These are phyloP conservation scores for Graptemys geographica DNA, from an alignment of 2,797 vertebrate genomes.

Conservation along the genomic window DNA sequence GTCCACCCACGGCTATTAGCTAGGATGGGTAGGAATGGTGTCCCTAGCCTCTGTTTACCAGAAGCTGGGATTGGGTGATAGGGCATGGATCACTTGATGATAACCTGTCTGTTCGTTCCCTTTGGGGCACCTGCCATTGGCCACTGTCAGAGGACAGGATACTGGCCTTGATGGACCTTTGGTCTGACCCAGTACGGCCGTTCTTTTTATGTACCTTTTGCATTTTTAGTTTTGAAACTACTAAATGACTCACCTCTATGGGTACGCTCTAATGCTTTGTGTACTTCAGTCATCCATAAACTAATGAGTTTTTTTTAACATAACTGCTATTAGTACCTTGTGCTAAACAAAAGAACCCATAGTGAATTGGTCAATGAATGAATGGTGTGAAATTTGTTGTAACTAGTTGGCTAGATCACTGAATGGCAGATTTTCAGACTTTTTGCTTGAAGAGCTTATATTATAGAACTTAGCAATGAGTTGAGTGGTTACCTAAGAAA, in stretches of 20 bases:
- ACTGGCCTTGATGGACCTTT: too few species aligned
- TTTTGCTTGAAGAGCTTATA: neutral
- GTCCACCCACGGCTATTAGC: too few species aligned
- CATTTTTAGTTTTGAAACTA: neutral
- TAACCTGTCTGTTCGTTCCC: too few species aligned
- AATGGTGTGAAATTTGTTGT: neutral
- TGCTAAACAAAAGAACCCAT: neutral
- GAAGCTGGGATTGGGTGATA: too few species aligned
- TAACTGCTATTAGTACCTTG: neutral
- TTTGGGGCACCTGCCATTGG: too few species aligned
- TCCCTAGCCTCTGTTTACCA: too few species aligned
- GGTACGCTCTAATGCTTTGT: neutral
- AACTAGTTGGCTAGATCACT: neutral
- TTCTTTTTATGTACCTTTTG: neutral
- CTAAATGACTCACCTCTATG: neutral
- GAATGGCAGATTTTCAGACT: neutral
- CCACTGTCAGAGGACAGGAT: too few species aligned
- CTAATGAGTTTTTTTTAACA: neutral
- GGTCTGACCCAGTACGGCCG: too few species aligned
- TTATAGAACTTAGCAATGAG: neutral
- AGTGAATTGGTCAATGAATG: neutral
- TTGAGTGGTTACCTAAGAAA: neutral
- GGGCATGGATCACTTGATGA: too few species aligned
- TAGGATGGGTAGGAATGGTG: too few species aligned
- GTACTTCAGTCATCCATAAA: neutral